These are phyloP conservation scores for Virgularia gustaviana DNA, from an alignment of 92 coral and sea anemone species.

Conservation along the genomic window DNA sequence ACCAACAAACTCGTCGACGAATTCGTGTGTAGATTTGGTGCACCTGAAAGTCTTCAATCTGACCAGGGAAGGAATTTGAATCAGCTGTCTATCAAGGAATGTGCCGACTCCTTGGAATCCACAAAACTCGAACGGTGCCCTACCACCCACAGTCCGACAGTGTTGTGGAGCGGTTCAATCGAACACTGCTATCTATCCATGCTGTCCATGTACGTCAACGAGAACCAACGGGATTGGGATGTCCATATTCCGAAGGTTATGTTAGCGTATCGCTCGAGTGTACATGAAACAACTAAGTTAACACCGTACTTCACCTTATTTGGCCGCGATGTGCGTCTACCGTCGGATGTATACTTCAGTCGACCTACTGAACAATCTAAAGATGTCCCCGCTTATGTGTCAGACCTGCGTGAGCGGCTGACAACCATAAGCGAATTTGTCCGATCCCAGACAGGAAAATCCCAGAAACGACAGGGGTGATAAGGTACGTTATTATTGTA, in stretches of 20 bases:
- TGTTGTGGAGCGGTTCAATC: constrained; percentile 2
- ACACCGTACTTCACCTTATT: too few species aligned
- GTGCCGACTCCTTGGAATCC: background rate
- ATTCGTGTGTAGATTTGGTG: constrained; percentile 25
- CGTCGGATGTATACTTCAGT: too few species aligned
- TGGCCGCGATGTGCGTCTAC: too few species aligned
- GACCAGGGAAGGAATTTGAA: constrained; percentile 17
- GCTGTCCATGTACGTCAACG: background rate
- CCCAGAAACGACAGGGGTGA: too few species aligned
- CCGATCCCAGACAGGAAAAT: too few species aligned
- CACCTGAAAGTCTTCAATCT: constrained; percentile 16
- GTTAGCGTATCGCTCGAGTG: background rate
- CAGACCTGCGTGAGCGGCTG: too few species aligned
- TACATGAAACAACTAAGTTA: background rate
- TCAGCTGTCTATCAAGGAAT: background rate
- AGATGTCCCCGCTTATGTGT: too few species aligned
- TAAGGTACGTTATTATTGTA: too few species aligned
- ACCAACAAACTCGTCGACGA: constrained; percentile 17
- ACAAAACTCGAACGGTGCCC: constrained; percentile 11
- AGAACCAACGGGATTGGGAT: constrained; percentile 8
- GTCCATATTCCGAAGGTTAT: background rate
- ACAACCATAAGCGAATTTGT: too few species aligned
- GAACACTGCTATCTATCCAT: background rate
- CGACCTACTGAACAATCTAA: too few species aligned
- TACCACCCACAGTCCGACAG: too few species aligned